These are phyloP conservation scores for Callocephalon fimbriatum DNA, from an alignment of 2,113 vertebrate genomes.

Conservation along the genomic window DNA sequence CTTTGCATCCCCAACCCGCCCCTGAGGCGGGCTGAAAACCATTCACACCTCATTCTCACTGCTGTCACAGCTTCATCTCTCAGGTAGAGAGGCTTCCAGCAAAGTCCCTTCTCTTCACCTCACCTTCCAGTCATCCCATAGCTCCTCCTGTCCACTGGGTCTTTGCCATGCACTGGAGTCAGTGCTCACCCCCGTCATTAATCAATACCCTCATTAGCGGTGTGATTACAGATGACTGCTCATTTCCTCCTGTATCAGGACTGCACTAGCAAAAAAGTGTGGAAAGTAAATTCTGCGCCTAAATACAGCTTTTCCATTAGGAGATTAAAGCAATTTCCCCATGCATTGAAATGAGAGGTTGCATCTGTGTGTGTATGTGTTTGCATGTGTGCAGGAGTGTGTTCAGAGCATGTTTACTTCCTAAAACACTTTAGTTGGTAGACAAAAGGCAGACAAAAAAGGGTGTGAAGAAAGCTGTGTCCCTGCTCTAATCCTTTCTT, in stretches of 20 bases:
- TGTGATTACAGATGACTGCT: not conserved
- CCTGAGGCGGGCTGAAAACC: not conserved
- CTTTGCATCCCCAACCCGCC: not conserved
- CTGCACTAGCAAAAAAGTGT: not conserved
- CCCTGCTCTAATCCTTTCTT: not conserved
- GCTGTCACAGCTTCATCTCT: constrained; percentile 12
- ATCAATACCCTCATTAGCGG: not conserved
- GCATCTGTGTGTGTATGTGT: not conserved
- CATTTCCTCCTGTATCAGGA: not conserved
- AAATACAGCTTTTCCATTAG: not conserved
- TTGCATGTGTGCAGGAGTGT: not conserved
- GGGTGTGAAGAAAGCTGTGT: not conserved
- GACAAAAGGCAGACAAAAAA: not conserved
- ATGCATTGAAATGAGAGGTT: not conserved
- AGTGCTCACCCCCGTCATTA: not conserved
- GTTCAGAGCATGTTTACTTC: not conserved
- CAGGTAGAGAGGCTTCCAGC: not conserved
- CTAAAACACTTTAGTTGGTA: not conserved
- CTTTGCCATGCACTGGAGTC: not conserved
- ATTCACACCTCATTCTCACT: constrained; percentile 32
- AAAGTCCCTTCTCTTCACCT: not conserved
- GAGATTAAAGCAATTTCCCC: not conserved
- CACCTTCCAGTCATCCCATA: not conserved
- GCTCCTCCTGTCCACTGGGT: not conserved
- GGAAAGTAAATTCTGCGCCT: not conserved